A percentile compares a stretch with the other conserved stretches of the same genome.
Evolutionary conservation across 2,888 invertebrate species (phyloP).

Genomic region (Cryptophagus acutangulus): DNA sequence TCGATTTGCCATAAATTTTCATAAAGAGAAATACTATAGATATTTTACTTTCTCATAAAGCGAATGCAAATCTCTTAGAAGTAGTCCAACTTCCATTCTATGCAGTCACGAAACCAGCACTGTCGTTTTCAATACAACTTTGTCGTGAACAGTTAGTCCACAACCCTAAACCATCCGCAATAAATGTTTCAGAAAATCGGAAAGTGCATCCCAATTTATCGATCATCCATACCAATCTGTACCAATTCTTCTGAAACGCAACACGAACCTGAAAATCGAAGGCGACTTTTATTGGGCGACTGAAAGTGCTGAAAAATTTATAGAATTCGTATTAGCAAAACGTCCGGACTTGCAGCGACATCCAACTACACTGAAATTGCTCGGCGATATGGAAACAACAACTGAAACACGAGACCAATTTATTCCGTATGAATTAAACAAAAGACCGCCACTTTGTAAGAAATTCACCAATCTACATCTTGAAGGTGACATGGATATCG

Average conservation of each 20-base stretch:
- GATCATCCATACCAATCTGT: conserved; percentile 9
- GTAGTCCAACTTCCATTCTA: conserved; percentile 29
- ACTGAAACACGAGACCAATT: conserved; percentile 52
- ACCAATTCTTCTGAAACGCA: conserved; percentile 44
- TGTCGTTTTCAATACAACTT: not conserved
- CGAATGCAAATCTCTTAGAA: conserved; percentile 38
- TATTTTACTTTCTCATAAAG: conserved; percentile 32
- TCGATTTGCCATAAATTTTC: conserved; percentile 37
- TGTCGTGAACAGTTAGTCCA: not conserved
- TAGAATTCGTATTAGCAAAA: conserved; percentile 47
- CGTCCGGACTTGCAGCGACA: conserved; percentile 47
- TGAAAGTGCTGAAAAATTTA: conserved; percentile 50
- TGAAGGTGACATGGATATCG: conserved; percentile 46
- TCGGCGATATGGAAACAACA: conserved; percentile 46
- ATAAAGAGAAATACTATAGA: conserved; percentile 23
- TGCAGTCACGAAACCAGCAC: conserved; percentile 30
- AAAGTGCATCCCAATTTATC: conserved; percentile 6
- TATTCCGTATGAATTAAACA: conserved; percentile 46
- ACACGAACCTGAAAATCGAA: conserved; percentile 50
- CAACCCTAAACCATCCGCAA: too few relatives aligned
- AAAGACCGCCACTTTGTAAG: conserved; percentile 46
- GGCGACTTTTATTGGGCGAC: conserved; percentile 49
- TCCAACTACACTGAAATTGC: conserved; percentile 40
- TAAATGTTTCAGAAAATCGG: conserved; percentile 9
- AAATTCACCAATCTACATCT: conserved; percentile 49